Percentiles rank a stretch among this genome's conserved stretches.
Conservation (phyloP, 2,797 vertebrate species). For the Eulemur albifrons region DNA sequence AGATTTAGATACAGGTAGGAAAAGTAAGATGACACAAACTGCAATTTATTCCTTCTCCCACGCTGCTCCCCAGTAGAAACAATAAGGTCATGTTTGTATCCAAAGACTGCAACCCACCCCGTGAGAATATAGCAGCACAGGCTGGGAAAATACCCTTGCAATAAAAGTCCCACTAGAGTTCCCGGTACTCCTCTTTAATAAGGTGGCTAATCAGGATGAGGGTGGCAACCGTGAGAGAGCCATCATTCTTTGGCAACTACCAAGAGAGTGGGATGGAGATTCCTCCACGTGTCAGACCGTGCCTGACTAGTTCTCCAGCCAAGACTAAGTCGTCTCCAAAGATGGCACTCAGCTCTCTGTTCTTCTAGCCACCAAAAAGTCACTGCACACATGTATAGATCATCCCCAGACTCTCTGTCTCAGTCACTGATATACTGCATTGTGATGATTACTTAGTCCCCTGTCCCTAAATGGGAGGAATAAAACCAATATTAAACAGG, state of each 20-base stretch:
- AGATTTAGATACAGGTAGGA: background rate
- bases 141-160: background rate
- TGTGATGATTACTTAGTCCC: background rate
- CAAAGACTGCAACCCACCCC: background rate
- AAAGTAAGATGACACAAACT: background rate
- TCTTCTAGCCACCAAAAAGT: background rate
- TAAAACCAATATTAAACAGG: background rate
- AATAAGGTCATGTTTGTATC: background rate
- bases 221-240: background rate
- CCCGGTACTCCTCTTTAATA: background rate
- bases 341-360: background rate
- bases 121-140: rapidly evolving
- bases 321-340: background rate
- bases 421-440: background rate
- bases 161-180: background rate
- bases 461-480: background rate
- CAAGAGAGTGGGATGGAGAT: background rate
- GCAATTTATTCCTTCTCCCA: background rate
- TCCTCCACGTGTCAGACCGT: background rate
- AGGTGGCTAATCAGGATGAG: background rate
- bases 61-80: background rate
- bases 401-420: background rate
- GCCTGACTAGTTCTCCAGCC: background rate
- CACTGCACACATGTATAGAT: background rate
- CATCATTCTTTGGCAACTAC: background rate